Evolutionary conservation across 2,797 vertebrate genomes (phyloP).

Genomic region (Falco concolor): DNA sequence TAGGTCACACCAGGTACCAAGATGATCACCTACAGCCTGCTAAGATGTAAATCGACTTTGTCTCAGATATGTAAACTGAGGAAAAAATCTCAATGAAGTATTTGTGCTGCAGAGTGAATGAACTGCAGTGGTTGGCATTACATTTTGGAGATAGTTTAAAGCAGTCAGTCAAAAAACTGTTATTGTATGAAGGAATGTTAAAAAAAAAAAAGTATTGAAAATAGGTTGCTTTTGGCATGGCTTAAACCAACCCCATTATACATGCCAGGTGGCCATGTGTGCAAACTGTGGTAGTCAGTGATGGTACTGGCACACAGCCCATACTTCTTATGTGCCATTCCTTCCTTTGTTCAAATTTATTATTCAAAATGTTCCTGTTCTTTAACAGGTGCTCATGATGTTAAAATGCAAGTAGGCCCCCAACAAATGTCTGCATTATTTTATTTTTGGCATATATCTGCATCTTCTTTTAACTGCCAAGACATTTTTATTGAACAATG

Average conservation of each 20-base stretch:
- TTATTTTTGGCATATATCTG: background rate
- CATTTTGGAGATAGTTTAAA: background rate
- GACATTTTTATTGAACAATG: background rate
- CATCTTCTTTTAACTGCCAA: background rate
- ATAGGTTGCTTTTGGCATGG: background rate
- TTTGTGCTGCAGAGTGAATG: background rate
- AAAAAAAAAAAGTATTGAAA: background rate
- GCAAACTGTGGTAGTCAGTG: background rate
- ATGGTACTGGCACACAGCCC: conserved; percentile 20
- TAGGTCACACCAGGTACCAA: background rate
- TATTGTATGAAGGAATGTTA: background rate
- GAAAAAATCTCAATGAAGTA: background rate
- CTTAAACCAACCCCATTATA: background rate
- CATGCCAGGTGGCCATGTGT: conserved; percentile 4
- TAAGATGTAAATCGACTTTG: background rate
- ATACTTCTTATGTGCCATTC: background rate
- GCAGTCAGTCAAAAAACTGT: background rate
- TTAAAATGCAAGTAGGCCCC: background rate
- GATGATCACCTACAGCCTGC: background rate
- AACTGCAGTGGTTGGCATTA: background rate
- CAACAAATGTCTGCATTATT: background rate
- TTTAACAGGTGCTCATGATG: background rate
- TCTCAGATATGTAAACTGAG: background rate
- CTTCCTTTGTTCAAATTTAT: conserved; percentile 39
- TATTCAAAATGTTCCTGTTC: conserved; percentile 10